Evolutionary conservation across 2,888 invertebrate genomes (phyloP), one percentile per base, ranked within the genome.

Genomic region (Ennomos fuscantarius): DNA sequence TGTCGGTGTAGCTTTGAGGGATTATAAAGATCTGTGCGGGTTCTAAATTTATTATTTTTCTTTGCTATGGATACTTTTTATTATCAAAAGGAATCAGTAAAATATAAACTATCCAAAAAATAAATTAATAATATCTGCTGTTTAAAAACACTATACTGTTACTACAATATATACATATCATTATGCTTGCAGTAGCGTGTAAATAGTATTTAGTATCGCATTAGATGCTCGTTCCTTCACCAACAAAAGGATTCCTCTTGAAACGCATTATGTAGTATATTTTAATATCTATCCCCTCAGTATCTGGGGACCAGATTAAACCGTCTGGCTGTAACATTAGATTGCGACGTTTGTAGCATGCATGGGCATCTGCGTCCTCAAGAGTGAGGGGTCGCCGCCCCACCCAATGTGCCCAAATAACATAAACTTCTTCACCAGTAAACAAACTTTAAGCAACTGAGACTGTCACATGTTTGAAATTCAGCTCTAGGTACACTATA

Each of bases 341-440:
- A 57, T 54, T 48, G 57, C 55, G 44, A 55, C 45, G 52, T 41
- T 45, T 49, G 60, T 56, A 55, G 55, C 73, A 72, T 81, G 84
- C 84, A 81, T 81, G 81, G 85, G 84, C 87, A 87, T 88, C 85
- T 87, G 86, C 75, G 84, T 79, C 80, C 81, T 84, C 66, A 78
- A 79, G 81, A 69, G 72, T 72, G 75, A 82, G 82, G 87, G 83
- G 80, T 73, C 71, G 76, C 66, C 73, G 70, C 74, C 76, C 73
- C 78, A 73, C 76, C 78, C 79, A 48, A 55, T 55, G 58, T 60
- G 39, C 49, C 41, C 44, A 37, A 42, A 8, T n/a, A 3, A 15
- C 53, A 44, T 49, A 50, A 31, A 49, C 36, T 33, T 9, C 13
- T 9, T 13, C 8, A 49, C 8, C 58, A 59, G 58, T 12, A 15